Evolutionary conservation across 2,888 invertebrate genomes (phyloP), one percentile per base, ranked within the genome.

Genomic region (Morpho achilles): DNA sequence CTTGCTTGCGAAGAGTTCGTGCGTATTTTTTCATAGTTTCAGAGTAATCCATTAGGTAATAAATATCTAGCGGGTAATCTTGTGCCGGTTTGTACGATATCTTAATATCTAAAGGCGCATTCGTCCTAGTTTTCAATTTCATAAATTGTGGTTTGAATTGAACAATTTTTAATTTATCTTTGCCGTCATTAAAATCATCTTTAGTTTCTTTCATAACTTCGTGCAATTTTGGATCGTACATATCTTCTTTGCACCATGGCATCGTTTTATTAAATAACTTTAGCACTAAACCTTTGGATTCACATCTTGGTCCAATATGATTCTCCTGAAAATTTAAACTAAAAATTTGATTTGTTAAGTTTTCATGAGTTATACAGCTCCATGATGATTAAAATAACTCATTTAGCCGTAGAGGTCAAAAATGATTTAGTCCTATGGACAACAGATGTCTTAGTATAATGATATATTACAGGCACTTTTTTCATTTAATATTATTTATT

Each of bases 21-120:
- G 93, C 93, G 70, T 95, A 93, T 7, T 75, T 74, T 52, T 76
- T 79, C 96, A 96, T 96, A 0, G 96, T 95, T 43, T 88, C 82
- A 0, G 96, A 96, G 64, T 95, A 83, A 70, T 96, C 96, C 94
- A 96, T 95, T 41, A 97, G 84, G 73, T 94, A 96, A 75, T 96
- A 96, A n/a, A 96, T 84, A 79, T 96, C 96, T 1, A 96, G 92
- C 0, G 96, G 96, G 75, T 94, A 96, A 79, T 96, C 93, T 67
- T 92, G 85, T 0, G 95, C 94, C 67, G 94, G 94, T 48, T 91
- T 86, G 65, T 93, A 94, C 9, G 77, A 80, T 69, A 94, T 82
- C 0, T 68, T 63, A 43, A 93, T 71, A 1, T 68, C 54, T 1
- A 75, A 70, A 45, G 76, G 73, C 39, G 81, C 78, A 1, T 93